Base-by-base conservation (phyloP, 2,797 vertebrate species). In the Fistularia tabacaria region DNA sequence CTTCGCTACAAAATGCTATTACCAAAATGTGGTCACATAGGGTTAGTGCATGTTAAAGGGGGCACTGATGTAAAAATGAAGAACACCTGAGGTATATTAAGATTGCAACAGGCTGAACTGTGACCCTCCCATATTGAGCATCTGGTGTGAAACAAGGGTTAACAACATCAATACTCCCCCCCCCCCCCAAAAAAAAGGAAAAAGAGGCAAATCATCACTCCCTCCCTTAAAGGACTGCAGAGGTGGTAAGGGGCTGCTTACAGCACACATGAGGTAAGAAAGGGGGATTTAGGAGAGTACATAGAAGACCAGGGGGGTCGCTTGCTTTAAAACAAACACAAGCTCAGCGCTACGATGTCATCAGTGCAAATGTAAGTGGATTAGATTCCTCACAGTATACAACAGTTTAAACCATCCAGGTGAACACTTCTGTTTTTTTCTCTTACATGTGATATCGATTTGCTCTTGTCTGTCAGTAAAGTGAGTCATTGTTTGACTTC, bases 81-180 rank as follows among this genome's bases (percentile, higher is more conserved):
- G 71, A 87, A 87, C 88, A 91, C 88, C 87, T 88, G 87, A 90
- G 73, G 74, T 78, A 85, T 82, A 90, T 90, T 87, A 91, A 73
- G 73, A 77, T 83, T 84, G 75, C 79, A 79, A 79, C 69, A 85
- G 72, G 54, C 73, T 88, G 85, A 91, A 90, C 88, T 87, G 70
- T 90, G 88, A 85, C 85, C 83, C 77, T 74, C 54, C 68, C 71
- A 74, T 62, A 89, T 71, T 86, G 82, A 89, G 89, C 79, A 87
- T 79, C 84, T 90, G 86, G 89, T 91, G 90, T 90, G 87, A 92
- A 91, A 90, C 80, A 84, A 85, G 84, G 87, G 86, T 90, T 90
- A 91, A 89, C 84, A 88, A 89, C 82, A 80, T 72, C 69, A 70
- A 73, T 57, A 66, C 69, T 63, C 64, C 51, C 52, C 43, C 3